These are phyloP conservation scores for Periplaneta americana DNA, from an alignment of 1,140 invertebrate species.

Conservation along the genomic window DNA sequence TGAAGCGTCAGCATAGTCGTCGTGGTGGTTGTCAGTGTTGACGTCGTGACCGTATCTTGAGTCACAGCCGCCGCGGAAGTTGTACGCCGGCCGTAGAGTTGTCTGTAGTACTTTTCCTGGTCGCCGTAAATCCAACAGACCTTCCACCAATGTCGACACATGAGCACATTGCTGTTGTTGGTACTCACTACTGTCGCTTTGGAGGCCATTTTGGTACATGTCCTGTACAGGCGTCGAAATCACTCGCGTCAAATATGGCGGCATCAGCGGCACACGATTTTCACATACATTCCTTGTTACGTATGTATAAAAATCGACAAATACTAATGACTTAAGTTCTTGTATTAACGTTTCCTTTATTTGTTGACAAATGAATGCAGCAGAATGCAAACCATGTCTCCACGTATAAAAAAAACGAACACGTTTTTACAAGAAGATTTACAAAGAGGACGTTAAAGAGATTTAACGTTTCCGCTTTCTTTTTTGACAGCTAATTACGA, in stretches of 20 bases:
- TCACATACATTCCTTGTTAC: neutral
- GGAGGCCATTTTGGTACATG: neutral
- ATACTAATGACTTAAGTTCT: too few species aligned
- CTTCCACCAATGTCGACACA: conserved; percentile 84
- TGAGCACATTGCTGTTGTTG: conserved; percentile 51
- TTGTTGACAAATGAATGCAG: too few species aligned
- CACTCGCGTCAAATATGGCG: neutral
- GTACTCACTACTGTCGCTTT: neutral
- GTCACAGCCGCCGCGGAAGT: conserved; percentile 25
- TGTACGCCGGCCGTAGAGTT: conserved; percentile 62
- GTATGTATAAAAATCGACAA: neutral
- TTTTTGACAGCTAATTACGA: too few species aligned
- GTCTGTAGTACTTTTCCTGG: conserved; percentile 75
- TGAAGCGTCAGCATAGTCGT: neutral
- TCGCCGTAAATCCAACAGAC: conserved; percentile 81
- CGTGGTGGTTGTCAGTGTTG: neutral
- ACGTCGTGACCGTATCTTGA: conserved; percentile 1
- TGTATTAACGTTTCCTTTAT: too few species aligned
- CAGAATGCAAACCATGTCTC: too few species aligned
- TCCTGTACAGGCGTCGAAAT: neutral
- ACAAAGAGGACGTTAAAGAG: too few species aligned
- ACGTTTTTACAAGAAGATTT: too few species aligned
- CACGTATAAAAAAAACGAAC: too few species aligned
- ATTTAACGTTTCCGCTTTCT: too few species aligned
- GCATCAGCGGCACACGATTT: neutral